Evolutionary conservation across 1,140 invertebrate species (phyloP), one percentile per base, ranked within the genome.

Genomic region (Idris sp.): DNA sequence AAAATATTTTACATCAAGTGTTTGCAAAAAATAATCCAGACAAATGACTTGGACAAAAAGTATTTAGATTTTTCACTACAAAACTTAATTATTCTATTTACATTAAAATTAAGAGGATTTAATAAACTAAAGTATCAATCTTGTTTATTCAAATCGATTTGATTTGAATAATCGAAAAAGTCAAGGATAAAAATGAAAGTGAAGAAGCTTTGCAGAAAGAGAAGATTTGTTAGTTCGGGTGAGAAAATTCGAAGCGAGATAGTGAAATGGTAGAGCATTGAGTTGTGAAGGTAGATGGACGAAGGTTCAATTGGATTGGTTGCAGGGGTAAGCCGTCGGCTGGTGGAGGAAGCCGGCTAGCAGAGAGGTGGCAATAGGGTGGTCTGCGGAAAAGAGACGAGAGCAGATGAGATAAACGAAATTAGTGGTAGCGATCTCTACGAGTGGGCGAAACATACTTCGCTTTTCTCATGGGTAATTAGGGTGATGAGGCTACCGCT

Each of bases 391-490:
- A 72, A 33, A 19, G 25, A 61, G 64, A 73, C 33, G 28, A 36
- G 38, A 25, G 41, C 43, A 56, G 69, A n/a, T n/a, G n/a, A 51
- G 71, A 80, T 61, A 80, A 62, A 35, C 19, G 19, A 80, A 67
- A 67, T 74, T 79, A 77, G 77, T 75, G 77, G 79, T 74, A 76
- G 79, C 81, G 82, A 83, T 84, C 81, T 82, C 76, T 73, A 77
- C 82, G 83, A 85, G 84, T 84, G 80, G 81, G 81, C 82, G 82
- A 84, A 83, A 83, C 78, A 81, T 81, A 79, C 72, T 82, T 78
- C 79, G 80, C 77, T 84, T 80, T 79, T 80, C 78, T 59, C 68
- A 62, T 77, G 74, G 78, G 77, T 81, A 79, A 82, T 81, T 76
- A 68, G 74, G 61, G 61, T 78, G 79, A 79, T 78, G 78, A 81